A percentile compares a stretch with the other conserved stretches of the same genome.
Evolutionary conservation across 2,113 vertebrate species (phyloP).

Genomic region (Ciconia maguari): DNA sequence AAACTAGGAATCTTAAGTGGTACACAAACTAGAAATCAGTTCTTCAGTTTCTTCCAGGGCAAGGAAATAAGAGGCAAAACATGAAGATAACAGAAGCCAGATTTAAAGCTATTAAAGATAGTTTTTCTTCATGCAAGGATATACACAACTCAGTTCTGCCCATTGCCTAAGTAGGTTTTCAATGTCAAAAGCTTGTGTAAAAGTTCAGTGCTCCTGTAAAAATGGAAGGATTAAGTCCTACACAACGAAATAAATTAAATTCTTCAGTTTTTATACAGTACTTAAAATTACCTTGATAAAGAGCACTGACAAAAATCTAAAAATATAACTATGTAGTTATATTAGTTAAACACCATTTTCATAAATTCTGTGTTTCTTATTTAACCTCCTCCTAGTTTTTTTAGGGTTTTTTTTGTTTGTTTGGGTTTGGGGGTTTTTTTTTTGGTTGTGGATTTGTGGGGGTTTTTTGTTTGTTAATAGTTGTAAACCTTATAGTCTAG

Average conservation of each 20-base stretch:
- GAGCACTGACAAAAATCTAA: not conserved
- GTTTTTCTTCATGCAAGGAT: not conserved
- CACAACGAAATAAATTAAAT: not conserved
- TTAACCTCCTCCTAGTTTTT: not conserved
- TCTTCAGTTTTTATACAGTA: not conserved
- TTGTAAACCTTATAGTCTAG: not conserved
- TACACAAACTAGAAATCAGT: not conserved
- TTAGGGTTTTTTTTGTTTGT: not conserved
- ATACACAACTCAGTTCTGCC: not conserved
- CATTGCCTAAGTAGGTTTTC: not conserved
- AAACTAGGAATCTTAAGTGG: not conserved
- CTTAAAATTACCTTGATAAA: not conserved
- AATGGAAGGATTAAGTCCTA: not conserved
- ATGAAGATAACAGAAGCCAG: not conserved
- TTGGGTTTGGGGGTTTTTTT: not conserved
- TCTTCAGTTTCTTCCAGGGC: not conserved
- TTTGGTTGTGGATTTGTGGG: not conserved
- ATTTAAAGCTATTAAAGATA: not conserved
- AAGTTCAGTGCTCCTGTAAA: not conserved
- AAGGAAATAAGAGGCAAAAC: not conserved
- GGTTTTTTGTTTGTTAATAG: not conserved
- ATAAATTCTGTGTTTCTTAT: not conserved
- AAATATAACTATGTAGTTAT: not conserved
- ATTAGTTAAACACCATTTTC: not conserved
- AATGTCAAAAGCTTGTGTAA: not conserved